These are phyloP conservation scores for Parauchenoglanis ngamensis DNA, from an alignment of 2,797 vertebrate genomes.

Conservation along the genomic window DNA sequence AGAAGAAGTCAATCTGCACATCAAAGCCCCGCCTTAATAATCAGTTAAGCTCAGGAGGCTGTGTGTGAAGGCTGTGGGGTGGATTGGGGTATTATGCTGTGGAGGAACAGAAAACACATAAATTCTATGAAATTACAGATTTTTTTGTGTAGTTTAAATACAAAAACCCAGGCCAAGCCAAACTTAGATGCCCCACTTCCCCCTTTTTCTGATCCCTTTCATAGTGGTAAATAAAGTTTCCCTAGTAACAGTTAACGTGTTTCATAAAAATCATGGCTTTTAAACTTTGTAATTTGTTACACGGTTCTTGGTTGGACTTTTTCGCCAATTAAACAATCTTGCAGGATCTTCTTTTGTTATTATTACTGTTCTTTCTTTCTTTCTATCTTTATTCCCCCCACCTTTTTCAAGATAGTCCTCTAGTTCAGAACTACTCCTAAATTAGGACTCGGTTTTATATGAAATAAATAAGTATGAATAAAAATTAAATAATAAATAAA, in stretches of 20 bases:
- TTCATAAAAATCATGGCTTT: too few relatives aligned
- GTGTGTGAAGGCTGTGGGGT: not conserved
- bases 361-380: not conserved
- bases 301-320: not conserved
- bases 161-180: not conserved
- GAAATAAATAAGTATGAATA: not conserved
- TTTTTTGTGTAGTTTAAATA: not conserved
- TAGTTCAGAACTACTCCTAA: not conserved
- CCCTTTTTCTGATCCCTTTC: not conserved
- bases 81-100: too few relatives aligned
- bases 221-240: not conserved
- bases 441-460: not conserved
- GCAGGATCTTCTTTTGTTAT: not conserved
- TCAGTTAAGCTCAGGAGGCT: not conserved
- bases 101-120: not conserved
- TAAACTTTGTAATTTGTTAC: not conserved
- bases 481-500: not conserved
- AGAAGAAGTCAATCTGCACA: not conserved
- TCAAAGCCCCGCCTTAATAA: not conserved
- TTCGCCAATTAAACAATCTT: not conserved
- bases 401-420: not conserved
- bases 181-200: too few relatives aligned
- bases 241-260: not conserved
- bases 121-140: not conserved
- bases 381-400: not conserved